These are phyloP conservation scores for Melanotaenia nigrans DNA, from an alignment of 2,797 vertebrate species.

Conservation along the genomic window DNA sequence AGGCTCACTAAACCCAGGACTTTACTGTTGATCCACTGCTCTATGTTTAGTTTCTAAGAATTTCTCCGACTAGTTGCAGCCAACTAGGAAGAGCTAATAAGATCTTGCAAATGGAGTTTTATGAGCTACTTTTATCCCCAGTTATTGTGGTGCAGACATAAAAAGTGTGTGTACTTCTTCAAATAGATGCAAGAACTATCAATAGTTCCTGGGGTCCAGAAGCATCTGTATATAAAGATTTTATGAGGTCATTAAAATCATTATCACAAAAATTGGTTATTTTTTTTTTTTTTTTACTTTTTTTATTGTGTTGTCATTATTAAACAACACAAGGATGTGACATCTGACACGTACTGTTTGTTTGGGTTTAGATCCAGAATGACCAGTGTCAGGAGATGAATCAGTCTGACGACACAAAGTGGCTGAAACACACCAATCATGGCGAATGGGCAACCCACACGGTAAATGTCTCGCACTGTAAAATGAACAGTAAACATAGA, in stretches of 20 bases:
- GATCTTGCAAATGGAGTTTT: not conserved
- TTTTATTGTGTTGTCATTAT: not conserved
- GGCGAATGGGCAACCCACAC: constrained; percentile 93
- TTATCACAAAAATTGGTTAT: not conserved
- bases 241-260: not conserved
- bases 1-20: not conserved
- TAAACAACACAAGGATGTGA: not conserved
- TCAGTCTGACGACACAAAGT: constrained; percentile 87
- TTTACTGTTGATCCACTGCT: not conserved
- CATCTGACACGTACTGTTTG: not conserved
- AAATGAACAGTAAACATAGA: constrained; percentile 1
- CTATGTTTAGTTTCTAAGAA: not conserved
- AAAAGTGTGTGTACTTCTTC: too few species aligned
- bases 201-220: not conserved
- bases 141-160: too few species aligned
- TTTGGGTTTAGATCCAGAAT: constrained; percentile 91
- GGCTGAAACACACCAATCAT: constrained; percentile 91
- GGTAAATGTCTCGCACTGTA: constrained; percentile 65
- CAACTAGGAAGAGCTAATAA: not conserved
- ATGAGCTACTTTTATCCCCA: too few species aligned
- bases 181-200: not conserved
- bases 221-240: not conserved
- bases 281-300: not conserved
- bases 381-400: constrained; percentile 98
- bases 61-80: not conserved